phyloP scores from a whole-genome alignment of 2,113 vertebrate species.

The Drymodes brunneopygia region DNA sequence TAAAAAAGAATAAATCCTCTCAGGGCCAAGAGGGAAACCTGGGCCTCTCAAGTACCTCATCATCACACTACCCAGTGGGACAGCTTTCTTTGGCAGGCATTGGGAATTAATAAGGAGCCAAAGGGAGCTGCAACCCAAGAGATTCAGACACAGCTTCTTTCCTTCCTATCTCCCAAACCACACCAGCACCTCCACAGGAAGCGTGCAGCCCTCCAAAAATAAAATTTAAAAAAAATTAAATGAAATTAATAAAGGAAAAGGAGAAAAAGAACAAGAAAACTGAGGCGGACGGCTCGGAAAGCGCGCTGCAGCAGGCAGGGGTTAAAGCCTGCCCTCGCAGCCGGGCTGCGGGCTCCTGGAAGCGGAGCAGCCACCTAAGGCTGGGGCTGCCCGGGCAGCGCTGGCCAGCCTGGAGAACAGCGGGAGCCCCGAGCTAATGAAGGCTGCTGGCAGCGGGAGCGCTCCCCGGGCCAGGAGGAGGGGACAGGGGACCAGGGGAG shows the following conservation, averaged over 20 bases:
- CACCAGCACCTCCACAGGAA: neutral
- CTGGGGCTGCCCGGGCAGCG: neutral
- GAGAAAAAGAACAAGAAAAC: neutral
- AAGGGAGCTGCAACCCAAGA: neutral
- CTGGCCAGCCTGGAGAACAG: neutral
- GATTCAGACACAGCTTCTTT: neutral
- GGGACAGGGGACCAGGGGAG: neutral
- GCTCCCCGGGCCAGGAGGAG: neutral
- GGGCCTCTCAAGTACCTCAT: neutral
- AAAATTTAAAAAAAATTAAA: neutral
- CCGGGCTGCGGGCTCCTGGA: neutral
- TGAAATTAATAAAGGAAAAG: neutral
- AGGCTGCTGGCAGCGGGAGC: neutral
- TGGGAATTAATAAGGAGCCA: neutral
- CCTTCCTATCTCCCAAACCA: neutral
- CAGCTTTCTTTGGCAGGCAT: neutral
- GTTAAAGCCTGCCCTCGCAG: neutral
- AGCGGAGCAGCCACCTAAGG: neutral
- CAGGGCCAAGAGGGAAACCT: neutral
- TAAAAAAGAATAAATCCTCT: neutral
- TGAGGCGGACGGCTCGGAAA: neutral
- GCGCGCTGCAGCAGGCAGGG: neutral
- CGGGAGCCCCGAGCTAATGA: neutral
- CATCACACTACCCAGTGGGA: neutral
- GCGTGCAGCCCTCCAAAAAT: accelerated